These are phyloP conservation scores for Lamellibrachia luymesi DNA, from an alignment of 1,140 invertebrate species.

Conservation along the genomic window DNA sequence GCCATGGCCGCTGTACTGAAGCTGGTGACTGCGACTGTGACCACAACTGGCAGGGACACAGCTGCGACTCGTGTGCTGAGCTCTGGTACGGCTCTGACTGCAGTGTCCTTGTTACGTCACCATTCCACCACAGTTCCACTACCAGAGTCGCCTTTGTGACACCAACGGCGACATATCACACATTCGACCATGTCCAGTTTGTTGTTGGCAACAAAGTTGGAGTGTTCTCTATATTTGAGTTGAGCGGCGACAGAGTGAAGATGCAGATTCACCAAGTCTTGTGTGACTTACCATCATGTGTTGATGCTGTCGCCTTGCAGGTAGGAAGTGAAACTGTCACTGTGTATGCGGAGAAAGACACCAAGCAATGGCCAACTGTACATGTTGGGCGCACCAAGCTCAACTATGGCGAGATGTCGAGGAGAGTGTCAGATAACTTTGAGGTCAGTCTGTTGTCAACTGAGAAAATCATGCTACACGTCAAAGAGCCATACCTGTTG, in stretches of 20 bases:
- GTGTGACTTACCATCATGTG: neutral
- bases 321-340: neutral
- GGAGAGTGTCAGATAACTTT: neutral
- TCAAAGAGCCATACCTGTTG: neutral
- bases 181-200: slow-evolving; percentile 32
- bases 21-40: slow-evolving; percentile 31
- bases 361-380: neutral
- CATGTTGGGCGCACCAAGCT: neutral
- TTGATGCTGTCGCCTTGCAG: slow-evolving; percentile 12
- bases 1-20: slow-evolving; percentile 29
- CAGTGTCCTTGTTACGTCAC: slow-evolving; percentile 22
- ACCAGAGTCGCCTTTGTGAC: slow-evolving; percentile 27
- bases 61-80: slow-evolving; percentile 27
- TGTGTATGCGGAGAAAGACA: slow-evolving; percentile 13
- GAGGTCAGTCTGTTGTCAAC: neutral
- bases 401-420: neutral
- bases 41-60: slow-evolving; percentile 34
- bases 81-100: slow-evolving; percentile 32
- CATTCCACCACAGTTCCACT: neutral
- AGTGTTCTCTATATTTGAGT: slow-evolving; percentile 28
- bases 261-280: slow-evolving; percentile 27
- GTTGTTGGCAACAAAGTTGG: slow-evolving; percentile 26
- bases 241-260: slow-evolving; percentile 16
- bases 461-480: neutral
- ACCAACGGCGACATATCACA: slow-evolving; percentile 25